phyloP scores from a whole-genome alignment of 2,113 vertebrate species.

The Peromyscus leucopus region DNA sequence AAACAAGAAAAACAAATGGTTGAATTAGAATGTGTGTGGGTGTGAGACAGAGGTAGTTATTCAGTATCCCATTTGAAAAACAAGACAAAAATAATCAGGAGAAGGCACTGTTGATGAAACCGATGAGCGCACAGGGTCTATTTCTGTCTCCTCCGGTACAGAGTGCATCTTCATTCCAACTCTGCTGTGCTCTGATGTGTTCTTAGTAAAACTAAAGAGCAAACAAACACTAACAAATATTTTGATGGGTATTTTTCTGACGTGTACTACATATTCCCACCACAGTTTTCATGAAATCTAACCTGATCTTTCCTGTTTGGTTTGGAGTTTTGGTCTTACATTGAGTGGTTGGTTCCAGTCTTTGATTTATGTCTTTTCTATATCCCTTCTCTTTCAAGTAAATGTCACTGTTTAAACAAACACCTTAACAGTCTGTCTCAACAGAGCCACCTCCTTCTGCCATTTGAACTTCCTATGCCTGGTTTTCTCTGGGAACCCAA shows the following conservation, averaged over 20 bases:
- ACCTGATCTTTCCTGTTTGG: constrained; percentile 18
- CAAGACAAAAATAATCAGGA: constrained; percentile 73
- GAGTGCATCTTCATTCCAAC: constrained; percentile 14
- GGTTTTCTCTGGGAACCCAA: constrained; percentile 21
- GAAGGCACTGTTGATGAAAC: constrained; percentile 51
- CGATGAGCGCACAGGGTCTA: constrained; percentile 10
- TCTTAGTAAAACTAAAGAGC: constrained; percentile 41
- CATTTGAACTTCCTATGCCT: not conserved
- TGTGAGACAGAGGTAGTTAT: constrained; percentile 65
- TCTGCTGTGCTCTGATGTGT: not conserved
- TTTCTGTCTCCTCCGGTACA: constrained; percentile 55
- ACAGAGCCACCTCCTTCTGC: not conserved
- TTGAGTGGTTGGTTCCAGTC: not conserved
- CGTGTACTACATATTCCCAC: not conserved
- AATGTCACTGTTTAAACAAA: constrained; percentile 36
- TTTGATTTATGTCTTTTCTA: not conserved
- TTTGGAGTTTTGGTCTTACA: not conserved
- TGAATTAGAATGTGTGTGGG: constrained; percentile 73
- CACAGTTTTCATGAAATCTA: constrained; percentile 15
- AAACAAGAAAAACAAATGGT: constrained; percentile 42
- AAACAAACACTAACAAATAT: constrained; percentile 57
- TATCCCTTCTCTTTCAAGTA: not conserved
- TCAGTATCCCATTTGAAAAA: constrained; percentile 70
- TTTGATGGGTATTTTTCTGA: constrained; percentile 49
- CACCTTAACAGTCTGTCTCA: not conserved